Percentiles rank a stretch among this genome's conserved stretches.
Evolutionary conservation across 2,797 vertebrate genomes (phyloP).

Genomic region (Sciaenops ocellatus): DNA sequence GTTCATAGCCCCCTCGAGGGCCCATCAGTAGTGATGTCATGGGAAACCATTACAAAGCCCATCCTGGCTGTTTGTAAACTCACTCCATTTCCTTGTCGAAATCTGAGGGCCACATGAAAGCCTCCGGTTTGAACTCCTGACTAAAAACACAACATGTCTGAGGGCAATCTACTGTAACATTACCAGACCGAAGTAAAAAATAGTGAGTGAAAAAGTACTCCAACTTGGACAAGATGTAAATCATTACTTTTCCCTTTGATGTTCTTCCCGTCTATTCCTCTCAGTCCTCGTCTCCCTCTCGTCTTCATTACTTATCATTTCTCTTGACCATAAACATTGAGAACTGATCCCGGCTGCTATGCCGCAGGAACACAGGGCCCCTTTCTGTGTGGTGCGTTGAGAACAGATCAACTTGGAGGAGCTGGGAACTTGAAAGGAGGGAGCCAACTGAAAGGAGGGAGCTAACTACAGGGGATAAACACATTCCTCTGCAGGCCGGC

Average conservation of each 20-base stretch:
- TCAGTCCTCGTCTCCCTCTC: conserved; percentile 54
- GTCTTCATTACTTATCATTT: conserved; percentile 76
- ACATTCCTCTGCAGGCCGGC: conserved; percentile 76
- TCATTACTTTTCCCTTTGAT: conserved; percentile 69
- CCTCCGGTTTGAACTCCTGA: conserved; percentile 50
- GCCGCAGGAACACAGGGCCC: conserved; percentile 60
- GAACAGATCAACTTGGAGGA: conserved; percentile 73
- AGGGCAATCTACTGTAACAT: conserved; percentile 51
- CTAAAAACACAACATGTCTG: conserved; percentile 61
- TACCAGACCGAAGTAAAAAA: conserved; percentile 36
- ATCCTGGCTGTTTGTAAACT: conserved; percentile 75
- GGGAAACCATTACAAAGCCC: conserved; percentile 79
- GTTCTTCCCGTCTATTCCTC: conserved; percentile 52
- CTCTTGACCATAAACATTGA: conserved; percentile 70
- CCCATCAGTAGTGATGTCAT: conserved; percentile 83
- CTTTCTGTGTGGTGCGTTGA: conserved; percentile 59
- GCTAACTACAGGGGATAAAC: conserved; percentile 79
- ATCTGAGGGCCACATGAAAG: conserved; percentile 61
- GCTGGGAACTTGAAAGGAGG: conserved; percentile 55
- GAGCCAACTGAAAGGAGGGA: conserved; percentile 65
- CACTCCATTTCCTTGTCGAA: conserved; percentile 59
- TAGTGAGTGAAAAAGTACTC: conserved; percentile 51
- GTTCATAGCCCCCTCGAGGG: conserved; percentile 75
- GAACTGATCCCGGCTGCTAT: conserved; percentile 71
- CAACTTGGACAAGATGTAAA: conserved; percentile 68